phyloP scores from a whole-genome alignment of 2,113 vertebrate genomes.

The Abramis brama region DNA sequence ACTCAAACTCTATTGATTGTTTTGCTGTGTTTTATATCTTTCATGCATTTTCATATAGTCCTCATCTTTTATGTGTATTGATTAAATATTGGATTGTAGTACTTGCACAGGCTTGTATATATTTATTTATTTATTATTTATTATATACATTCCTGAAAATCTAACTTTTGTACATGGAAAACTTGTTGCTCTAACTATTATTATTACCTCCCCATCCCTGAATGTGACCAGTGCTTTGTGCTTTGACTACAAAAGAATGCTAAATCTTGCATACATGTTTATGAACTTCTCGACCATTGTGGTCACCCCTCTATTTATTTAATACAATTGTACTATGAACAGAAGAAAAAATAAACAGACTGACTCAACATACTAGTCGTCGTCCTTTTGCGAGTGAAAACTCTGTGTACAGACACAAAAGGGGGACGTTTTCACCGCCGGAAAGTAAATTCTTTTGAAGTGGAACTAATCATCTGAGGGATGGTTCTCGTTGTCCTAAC shows the following conservation, averaged over 20 bases:
- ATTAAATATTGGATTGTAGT: neutral
- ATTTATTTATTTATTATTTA: neutral
- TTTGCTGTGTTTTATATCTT: constrained; percentile 10
- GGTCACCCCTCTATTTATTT: constrained; percentile 81
- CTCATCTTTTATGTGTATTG: constrained; percentile 8
- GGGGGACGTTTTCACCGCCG: constrained; percentile 88
- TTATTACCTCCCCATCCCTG: neutral
- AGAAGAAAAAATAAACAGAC: constrained; percentile 92
- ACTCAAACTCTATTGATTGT: constrained; percentile 14
- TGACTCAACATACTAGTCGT: constrained; percentile 86
- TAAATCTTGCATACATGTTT: constrained; percentile 71
- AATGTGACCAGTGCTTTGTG: constrained; percentile 23
- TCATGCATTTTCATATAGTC: constrained; percentile 22
- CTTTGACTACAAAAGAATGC: constrained; percentile 10
- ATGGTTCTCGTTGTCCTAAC: constrained; percentile 99
- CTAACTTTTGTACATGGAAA: constrained; percentile 13
- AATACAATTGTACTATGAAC: constrained; percentile 86
- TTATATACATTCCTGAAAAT: neutral
- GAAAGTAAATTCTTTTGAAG: constrained; percentile 99
- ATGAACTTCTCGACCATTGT: constrained; percentile 77
- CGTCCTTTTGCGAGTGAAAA: constrained; percentile 83
- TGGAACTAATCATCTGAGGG: constrained; percentile 99
- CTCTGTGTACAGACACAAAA: constrained; percentile 90
- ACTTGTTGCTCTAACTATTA: neutral
- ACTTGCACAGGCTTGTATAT: neutral